Conservation (phyloP, 2,113 vertebrate genomes). For the Grantiella picta region DNA sequence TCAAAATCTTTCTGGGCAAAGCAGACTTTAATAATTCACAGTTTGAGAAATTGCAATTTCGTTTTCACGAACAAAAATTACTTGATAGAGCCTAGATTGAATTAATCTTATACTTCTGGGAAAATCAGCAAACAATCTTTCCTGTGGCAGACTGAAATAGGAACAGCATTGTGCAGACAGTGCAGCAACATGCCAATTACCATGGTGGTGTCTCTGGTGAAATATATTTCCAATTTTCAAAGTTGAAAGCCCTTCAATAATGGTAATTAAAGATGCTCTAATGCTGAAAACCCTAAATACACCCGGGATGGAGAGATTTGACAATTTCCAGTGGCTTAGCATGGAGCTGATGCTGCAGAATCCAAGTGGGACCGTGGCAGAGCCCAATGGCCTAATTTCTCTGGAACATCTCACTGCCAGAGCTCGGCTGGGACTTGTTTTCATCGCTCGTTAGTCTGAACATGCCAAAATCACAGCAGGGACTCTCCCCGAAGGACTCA, state of each 20-base stretch:
- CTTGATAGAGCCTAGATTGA: neutral
- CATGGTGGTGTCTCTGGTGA: neutral
- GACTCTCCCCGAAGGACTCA: neutral
- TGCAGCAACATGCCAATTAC: neutral
- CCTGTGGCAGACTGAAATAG: neutral
- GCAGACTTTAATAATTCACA: neutral
- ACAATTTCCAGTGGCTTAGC: neutral
- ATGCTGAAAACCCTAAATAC: neutral
- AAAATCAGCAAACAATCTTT: neutral
- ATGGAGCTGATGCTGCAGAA: neutral
- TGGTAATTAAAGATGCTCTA: neutral
- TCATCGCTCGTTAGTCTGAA: neutral
- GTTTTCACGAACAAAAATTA: neutral
- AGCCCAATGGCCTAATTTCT: neutral
- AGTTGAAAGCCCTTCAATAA: slow-evolving; percentile 26
- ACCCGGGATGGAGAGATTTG: neutral
- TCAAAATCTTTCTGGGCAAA: neutral
- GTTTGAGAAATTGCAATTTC: neutral
- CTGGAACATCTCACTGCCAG: neutral
- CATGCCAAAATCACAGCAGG: rapidly evolving
- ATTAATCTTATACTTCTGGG: neutral
- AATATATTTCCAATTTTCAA: neutral
- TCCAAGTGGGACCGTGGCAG: neutral
- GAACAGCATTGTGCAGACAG: neutral
- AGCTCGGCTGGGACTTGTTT: neutral